phyloP scores from a whole-genome alignment of 1,140 invertebrate genomes.

The Matsumurasca onukii region DNA sequence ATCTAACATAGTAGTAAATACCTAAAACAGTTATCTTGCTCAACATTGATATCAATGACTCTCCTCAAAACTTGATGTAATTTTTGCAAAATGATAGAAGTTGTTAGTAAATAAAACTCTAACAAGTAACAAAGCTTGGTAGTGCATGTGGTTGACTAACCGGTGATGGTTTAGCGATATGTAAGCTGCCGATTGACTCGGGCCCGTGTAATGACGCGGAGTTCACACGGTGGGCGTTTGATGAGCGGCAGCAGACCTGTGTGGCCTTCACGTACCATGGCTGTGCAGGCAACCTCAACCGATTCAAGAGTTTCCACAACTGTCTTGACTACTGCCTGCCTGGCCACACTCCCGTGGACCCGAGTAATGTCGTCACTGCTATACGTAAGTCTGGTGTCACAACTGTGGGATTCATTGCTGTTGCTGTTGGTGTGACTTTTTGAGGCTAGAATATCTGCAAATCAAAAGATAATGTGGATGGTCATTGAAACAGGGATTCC shows the following conservation, averaged over 20 bases:
- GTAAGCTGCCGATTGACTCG: conserved; percentile 54
- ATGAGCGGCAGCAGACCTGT: conserved; percentile 54
- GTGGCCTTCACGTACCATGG: conserved; percentile 62
- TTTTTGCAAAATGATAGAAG: too few relatives aligned
- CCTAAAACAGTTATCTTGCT: too few relatives aligned
- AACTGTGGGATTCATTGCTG: too few relatives aligned
- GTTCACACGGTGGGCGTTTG: conserved; percentile 61
- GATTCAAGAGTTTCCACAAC: conserved; percentile 57
- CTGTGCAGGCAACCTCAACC: conserved; percentile 68
- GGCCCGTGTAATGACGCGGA: conserved; percentile 60
- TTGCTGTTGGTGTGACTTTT: too few relatives aligned
- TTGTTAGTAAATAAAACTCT: too few relatives aligned
- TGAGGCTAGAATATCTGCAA: too few relatives aligned
- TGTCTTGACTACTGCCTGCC: conserved; percentile 55
- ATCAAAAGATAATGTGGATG: too few relatives aligned
- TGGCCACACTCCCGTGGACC: not conserved
- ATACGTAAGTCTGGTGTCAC: conserved; percentile 34
- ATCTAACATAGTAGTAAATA: too few relatives aligned
- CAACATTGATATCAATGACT: too few relatives aligned
- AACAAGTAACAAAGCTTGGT: not conserved
- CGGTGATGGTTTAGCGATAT: conserved; percentile 50
- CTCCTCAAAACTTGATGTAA: too few relatives aligned
- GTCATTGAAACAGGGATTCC: too few relatives aligned
- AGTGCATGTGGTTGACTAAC: conserved; percentile 12
- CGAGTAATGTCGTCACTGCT: not conserved